Conservation (phyloP, 2,113 vertebrate species). For the Sylvietta virens region DNA sequence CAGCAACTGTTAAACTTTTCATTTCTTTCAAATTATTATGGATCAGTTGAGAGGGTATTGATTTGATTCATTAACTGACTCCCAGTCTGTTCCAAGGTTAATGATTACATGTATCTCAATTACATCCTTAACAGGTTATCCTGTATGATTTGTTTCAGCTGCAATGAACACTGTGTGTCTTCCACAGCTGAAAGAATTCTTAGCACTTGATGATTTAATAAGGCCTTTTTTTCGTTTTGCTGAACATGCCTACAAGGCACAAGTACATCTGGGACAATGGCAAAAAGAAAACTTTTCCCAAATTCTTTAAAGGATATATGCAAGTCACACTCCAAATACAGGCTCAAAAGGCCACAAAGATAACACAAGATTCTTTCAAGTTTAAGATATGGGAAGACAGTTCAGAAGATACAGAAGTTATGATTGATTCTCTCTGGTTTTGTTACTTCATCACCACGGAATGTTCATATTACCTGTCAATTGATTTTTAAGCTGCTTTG, state of each 20-base stretch:
- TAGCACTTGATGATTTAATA: constrained; percentile 68
- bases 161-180: constrained; percentile 63
- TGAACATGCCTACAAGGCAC: constrained; percentile 52
- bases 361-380: background rate
- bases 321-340: background rate
- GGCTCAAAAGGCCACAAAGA: background rate
- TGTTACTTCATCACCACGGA: background rate
- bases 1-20: constrained; percentile 96
- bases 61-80: constrained; percentile 98
- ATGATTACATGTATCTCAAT: constrained; percentile 96
- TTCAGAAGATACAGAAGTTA: background rate
- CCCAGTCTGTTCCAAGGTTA: constrained; percentile 92
- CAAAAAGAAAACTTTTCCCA: constrained; percentile 21
- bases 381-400: background rate
- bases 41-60: constrained; percentile 98
- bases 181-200: constrained; percentile 67
- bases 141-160: constrained; percentile 84
- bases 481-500: constrained; percentile 5
- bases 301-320: background rate
- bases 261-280: constrained; percentile 20
- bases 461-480: background rate
- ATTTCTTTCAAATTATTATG: constrained; percentile 99
- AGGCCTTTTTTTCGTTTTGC: constrained; percentile 52
- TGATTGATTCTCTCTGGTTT: background rate
- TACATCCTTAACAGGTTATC: constrained; percentile 86